Percentiles rank a stretch among this genome's conserved stretches.
Evolutionary conservation across 2,888 invertebrate genomes (phyloP).

Genomic region (Leucozona laternaria): DNA sequence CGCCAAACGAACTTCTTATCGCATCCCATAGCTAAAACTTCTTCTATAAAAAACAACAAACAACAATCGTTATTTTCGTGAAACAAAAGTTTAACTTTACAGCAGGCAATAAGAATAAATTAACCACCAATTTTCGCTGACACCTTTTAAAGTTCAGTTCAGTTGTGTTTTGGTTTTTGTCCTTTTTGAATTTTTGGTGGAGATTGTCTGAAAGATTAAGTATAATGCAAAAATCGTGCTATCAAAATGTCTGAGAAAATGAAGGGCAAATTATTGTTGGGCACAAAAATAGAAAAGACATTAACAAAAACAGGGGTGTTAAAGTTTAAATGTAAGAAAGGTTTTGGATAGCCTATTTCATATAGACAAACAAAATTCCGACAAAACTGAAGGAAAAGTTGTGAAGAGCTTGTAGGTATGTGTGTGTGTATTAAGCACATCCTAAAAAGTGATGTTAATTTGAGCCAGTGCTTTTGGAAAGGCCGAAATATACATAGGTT

Average conservation of each 20-base stretch:
- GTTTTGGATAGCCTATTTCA: neutral
- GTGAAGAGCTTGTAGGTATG: too few species aligned
- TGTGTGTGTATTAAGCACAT: too few species aligned
- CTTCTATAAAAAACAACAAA: conserved; percentile 42
- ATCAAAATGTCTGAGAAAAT: conserved; percentile 47
- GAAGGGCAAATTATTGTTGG: conserved; percentile 3
- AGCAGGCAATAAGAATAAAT: conserved; percentile 67
- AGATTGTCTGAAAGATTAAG: conserved; percentile 24
- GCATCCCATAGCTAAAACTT: conserved; percentile 21
- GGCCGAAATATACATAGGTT: too few species aligned
- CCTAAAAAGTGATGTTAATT: too few species aligned
- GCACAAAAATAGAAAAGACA: neutral
- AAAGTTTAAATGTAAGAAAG: neutral
- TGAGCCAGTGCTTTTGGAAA: too few species aligned
- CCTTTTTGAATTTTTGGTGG: conserved; percentile 6
- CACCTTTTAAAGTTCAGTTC: conserved; percentile 33
- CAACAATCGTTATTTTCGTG: conserved; percentile 35
- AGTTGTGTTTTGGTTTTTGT: conserved; percentile 10
- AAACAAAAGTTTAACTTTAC: conserved; percentile 22
- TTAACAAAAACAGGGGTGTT: neutral
- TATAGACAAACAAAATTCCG: too few species aligned
- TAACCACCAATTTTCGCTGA: conserved; percentile 53
- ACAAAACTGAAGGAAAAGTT: too few species aligned
- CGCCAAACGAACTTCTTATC: conserved; percentile 44
- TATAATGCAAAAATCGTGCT: neutral